Evolutionary conservation across 2,888 invertebrate genomes (phyloP).

Genomic region (Tricholauxania praeusta): DNA sequence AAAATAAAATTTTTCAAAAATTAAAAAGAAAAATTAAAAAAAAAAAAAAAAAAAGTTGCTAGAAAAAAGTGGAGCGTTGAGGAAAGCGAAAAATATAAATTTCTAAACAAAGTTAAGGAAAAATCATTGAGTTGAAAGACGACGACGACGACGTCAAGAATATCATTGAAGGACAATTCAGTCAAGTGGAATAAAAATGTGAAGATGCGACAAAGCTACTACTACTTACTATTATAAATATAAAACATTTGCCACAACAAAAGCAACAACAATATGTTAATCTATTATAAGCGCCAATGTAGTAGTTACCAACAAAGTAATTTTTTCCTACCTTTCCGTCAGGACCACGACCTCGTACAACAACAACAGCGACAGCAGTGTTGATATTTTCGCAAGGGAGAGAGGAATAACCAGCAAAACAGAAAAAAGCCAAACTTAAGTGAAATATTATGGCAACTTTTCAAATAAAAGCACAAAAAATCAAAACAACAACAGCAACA

Average conservation of each 20-base stretch:
- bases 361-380: background rate
- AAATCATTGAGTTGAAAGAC: background rate
- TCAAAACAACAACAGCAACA: conserved; percentile 40
- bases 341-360: too few relatives aligned
- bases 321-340: too few relatives aligned
- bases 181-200: conserved; percentile 3
- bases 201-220: background rate
- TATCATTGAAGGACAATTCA: background rate
- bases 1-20: background rate
- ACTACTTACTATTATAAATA: background rate
- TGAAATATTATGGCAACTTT: conserved; percentile 64
- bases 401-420: conserved; percentile 32
- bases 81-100: conserved; percentile 31
- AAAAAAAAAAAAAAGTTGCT: conserved; percentile 14
- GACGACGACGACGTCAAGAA: background rate
- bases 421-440: conserved; percentile 36
- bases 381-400: conserved; percentile 44
- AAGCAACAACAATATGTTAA: conserved; percentile 30
- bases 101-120: background rate
- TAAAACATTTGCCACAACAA: conserved; percentile 17
- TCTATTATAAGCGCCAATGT: conserved; percentile 20
- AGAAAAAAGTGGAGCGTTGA: background rate
- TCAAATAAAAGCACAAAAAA: conserved; percentile 56
- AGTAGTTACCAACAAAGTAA: background rate
- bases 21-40: too few relatives aligned